phyloP scores from a whole-genome alignment of 2,797 vertebrate species.

The Aldrovandia affinis region DNA sequence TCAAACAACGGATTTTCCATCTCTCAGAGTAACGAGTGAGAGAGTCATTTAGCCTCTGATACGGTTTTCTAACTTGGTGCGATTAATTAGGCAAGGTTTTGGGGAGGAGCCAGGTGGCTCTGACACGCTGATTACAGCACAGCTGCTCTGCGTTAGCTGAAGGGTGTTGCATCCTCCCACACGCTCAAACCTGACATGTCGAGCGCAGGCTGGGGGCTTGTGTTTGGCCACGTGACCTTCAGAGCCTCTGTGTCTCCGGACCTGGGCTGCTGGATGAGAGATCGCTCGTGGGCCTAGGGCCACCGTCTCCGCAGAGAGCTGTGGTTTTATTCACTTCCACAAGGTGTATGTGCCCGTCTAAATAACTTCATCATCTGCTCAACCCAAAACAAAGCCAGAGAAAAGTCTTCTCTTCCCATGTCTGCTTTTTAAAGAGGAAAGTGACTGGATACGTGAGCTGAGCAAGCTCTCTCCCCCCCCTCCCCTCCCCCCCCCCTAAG shows the following conservation, averaged over 20 bases:
- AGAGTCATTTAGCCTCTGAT: slow-evolving; percentile 96
- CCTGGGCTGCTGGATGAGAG: slow-evolving; percentile 77
- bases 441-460: slow-evolving; percentile 81
- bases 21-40: slow-evolving; percentile 94
- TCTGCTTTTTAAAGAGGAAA: slow-evolving; percentile 80
- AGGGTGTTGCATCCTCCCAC: slow-evolving; percentile 72
- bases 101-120: slow-evolving; percentile 84
- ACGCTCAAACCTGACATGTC: slow-evolving; percentile 93
- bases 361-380: slow-evolving; percentile 90
- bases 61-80: slow-evolving; percentile 99
- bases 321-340: slow-evolving; percentile 88
- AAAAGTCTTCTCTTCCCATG: slow-evolving; percentile 72
- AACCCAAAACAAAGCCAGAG: slow-evolving; percentile 64
- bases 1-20: slow-evolving; percentile 82
- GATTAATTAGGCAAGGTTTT: slow-evolving; percentile 96
- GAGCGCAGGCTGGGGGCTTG: slow-evolving; percentile 78
- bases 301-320: too few relatives aligned
- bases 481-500: slow-evolving; percentile 67
- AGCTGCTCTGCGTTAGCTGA: slow-evolving; percentile 96
- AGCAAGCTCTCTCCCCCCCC: slow-evolving; percentile 60
- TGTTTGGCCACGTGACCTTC: slow-evolving; percentile 11
- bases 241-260: slow-evolving; percentile 78
- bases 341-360: slow-evolving; percentile 91
- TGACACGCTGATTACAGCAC: slow-evolving; percentile 98
- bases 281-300: too few relatives aligned